These are phyloP conservation scores for Tetanocera ferruginea DNA, from an alignment of 2,888 invertebrate species.

Conservation along the genomic window DNA sequence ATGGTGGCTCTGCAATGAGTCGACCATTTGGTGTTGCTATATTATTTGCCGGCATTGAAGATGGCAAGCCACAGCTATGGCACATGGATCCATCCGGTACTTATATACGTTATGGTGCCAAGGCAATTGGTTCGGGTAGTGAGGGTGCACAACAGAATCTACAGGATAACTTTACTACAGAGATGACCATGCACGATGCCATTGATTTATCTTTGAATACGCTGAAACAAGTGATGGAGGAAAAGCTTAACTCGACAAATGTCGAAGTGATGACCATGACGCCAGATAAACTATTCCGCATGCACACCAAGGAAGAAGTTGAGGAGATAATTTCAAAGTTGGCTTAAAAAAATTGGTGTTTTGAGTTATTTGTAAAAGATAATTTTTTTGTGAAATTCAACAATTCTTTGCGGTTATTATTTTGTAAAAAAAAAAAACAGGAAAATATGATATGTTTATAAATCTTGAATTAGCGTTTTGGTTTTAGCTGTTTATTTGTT, in stretches of 20 bases:
- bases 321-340: constrained; percentile 88
- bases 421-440: constrained; percentile 26
- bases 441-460: background rate
- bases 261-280: constrained; percentile 98
- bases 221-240: constrained; percentile 99
- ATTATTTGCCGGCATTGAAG: constrained; percentile 92
- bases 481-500: background rate
- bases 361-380: constrained; percentile 6
- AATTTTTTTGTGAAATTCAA: constrained; percentile 11
- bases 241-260: constrained; percentile 95
- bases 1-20: constrained; percentile 94
- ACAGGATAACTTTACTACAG: constrained; percentile 81
- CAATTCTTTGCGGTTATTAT: constrained; percentile 11
- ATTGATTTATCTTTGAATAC: constrained; percentile 92
- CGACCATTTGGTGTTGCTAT: constrained; percentile 99
- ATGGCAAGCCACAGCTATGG: constrained; percentile 93
- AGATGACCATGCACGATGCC: constrained; percentile 95
- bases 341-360: constrained; percentile 69
- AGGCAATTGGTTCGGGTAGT: constrained; percentile 99
- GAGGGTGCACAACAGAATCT: constrained; percentile 98
- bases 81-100: constrained; percentile 99
- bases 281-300: constrained; percentile 84
- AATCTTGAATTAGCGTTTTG: background rate
- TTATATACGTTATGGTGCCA: constrained; percentile 97
- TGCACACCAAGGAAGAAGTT: constrained; percentile 91